Evolutionary conservation across 2,888 invertebrate genomes (phyloP), one percentile per base, ranked within the genome.

Genomic region (Orchesellides sinensis): DNA sequence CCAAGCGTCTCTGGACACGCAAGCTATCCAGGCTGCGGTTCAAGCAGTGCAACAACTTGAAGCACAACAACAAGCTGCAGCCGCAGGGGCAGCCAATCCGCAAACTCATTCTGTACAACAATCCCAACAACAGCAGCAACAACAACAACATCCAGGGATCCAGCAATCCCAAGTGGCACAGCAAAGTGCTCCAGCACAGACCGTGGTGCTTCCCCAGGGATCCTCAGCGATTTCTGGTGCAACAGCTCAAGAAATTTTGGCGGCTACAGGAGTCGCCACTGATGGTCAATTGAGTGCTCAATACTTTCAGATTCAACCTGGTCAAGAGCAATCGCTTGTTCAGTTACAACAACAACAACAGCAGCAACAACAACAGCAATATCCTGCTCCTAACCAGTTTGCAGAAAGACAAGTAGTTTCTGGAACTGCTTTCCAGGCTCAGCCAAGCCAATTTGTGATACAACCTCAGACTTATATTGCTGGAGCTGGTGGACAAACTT

Each of bases 401-500:
- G 68, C 84, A 12, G 85, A 85, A 19, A 83, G 84, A 32, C 84
- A 86, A 68, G 47, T 32, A 17, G 66, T 54, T 21, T 52, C 19
- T 10, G 69, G 35, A 25, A 19, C 27, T 21, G 21, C 79, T n/a
- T 69, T n/a, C 27, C 35, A 45, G 21, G 52, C 75, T 12, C 83
- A 56, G 61, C 49, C 80, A 5, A 72, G 63, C 19, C 74, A 83
- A 23, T 89, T 86, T 83, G 86, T 88, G 25, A 88, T 89, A 54
- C 87, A 87, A 52, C 87, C 88, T 23, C 88, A 88, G 54, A 87
- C 88, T 3, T 88, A 87, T 70, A 69, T 87, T 66, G 77, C 84
- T 56, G 88, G 87, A n/a, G 86, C 86, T 23, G 89, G 88, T 32
- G 88, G 89, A 73, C 88, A 88, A 73, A 77, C 84, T 77, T 89